phyloP scores from a whole-genome alignment of 2,113 vertebrate species.

The Lethenteron reissneri region DNA sequence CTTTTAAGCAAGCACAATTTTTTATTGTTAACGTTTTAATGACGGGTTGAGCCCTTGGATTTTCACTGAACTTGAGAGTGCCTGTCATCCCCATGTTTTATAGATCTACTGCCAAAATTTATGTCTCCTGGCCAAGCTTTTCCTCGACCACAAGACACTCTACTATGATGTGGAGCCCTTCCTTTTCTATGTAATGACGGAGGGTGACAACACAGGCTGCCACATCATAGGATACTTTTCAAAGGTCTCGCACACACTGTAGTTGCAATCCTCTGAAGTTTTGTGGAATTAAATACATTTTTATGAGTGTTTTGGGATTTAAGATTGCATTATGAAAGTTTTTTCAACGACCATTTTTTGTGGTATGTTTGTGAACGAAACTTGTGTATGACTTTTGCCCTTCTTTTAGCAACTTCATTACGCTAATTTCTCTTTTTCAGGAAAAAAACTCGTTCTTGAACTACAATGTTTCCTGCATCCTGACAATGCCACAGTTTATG shows the following conservation, averaged over 20 bases:
- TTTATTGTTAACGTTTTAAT: conserved; percentile 9
- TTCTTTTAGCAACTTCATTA: background rate
- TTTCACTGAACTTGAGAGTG: too few relatives aligned
- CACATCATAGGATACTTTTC: conserved; percentile 97
- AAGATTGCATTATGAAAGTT: background rate
- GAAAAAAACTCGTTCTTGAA: conserved; percentile 99
- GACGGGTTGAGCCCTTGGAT: too few relatives aligned
- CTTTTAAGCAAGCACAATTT: background rate
- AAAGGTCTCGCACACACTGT: conserved; percentile 31
- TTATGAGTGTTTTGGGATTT: too few relatives aligned
- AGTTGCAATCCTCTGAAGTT: too few relatives aligned
- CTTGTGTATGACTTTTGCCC: background rate
- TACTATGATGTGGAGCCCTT: conserved; percentile 98
- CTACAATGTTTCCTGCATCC: conserved; percentile 95
- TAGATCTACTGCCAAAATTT: conserved; percentile 98
- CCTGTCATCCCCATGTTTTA: background rate
- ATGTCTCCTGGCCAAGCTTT: conserved; percentile 88
- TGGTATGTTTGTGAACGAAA: background rate
- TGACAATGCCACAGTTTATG: conserved; percentile 98
- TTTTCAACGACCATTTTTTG: background rate
- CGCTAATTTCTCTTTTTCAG: conserved; percentile 22
- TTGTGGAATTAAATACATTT: too few relatives aligned
- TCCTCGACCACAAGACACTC: conserved; percentile 92
- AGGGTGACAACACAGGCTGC: conserved; percentile 92
- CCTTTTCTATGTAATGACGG: conserved; percentile 97